phyloP scores from a whole-genome alignment of 2,888 invertebrate genomes.

The Proisotoma minuta region DNA sequence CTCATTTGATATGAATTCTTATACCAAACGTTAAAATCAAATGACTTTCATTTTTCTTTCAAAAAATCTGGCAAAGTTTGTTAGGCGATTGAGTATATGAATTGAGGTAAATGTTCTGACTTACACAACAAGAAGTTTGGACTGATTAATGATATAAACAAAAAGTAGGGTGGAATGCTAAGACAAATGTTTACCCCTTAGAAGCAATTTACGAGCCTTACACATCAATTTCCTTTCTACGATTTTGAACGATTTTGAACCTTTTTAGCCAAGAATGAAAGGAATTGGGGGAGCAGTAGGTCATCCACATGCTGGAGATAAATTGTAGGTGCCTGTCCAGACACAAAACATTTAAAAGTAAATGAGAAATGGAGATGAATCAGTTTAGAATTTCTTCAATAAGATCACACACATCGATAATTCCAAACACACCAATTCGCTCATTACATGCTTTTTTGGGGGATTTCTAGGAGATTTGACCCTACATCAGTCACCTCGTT shows the following conservation, averaged over 20 bases:
- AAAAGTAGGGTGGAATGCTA: constrained; percentile 26
- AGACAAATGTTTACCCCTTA: constrained; percentile 46
- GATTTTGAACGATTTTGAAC: not conserved
- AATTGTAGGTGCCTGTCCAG: not conserved
- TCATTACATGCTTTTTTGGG: not conserved
- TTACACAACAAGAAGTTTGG: constrained; percentile 2
- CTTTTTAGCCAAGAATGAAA: not conserved
- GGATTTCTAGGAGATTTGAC: not conserved
- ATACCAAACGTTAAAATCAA: too few relatives aligned
- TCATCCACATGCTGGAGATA: not conserved
- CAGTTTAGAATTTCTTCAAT: constrained; percentile 10
- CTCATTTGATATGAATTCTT: not conserved
- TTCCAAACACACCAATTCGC: not conserved
- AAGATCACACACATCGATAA: constrained; percentile 33
- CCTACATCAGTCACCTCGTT: not conserved
- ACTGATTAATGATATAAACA: constrained; percentile 47
- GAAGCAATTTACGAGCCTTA: constrained; percentile 46
- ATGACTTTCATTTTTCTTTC: too few relatives aligned
- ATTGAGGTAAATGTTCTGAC: constrained; percentile 3
- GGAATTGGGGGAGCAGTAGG: too few relatives aligned
- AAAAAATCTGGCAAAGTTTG: too few relatives aligned
- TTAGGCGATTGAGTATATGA: too few relatives aligned
- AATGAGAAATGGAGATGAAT: constrained; percentile 5
- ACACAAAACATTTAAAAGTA: too few relatives aligned
- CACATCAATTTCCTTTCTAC: constrained; percentile 9